Evolutionary conservation across 1,140 invertebrate species (phyloP), one percentile per base, ranked within the genome.

Genomic region (Danaus melanippus): DNA sequence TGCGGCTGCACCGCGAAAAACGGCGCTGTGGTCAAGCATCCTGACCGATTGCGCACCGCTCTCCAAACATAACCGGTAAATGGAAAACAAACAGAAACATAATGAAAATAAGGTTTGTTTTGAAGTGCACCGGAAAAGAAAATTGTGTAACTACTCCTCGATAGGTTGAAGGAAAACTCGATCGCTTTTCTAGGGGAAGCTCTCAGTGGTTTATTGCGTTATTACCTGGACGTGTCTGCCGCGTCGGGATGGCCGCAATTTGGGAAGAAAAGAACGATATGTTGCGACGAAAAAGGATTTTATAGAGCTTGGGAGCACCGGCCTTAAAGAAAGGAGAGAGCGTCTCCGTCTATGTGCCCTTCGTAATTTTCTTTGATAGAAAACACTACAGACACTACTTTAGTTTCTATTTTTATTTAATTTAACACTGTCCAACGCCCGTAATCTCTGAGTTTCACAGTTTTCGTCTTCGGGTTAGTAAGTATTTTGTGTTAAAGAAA

Each of bases 181-280:
- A 84, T 84, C 80, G 79, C 71, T 84, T 83, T 81, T 83, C 77
- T 72, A 79, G 76, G 71, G 74, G 76, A 84, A 82, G 74, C 78
- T 80, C 83, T 80, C 80, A 80, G 80, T 84, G 80, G 79, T 86
- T 84, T 86, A 86, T 86, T 86, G 83, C 79, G 83, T 86, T 86
- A 86, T 86, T 86, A 86, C 83, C 83, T 86, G 83, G 79, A 86
- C 83, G 79, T 80, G 80, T 79, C 76, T 73, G 70, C 71, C 74
- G 74, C 77, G 67, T 48, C 71, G 76, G 77, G 79, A 80, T 79
- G 76, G 71, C 74, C 79, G 76, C 83, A 86, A 86, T 86, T 84
- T 78, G 70, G 76, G 71, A 53, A 76, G 77, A 83, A 79, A 83
- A 80, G 77, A 74, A 76, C 73, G 79, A 82, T 82, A 82, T 81